These are phyloP conservation scores for Aphodius granarius DNA, from an alignment of 2,888 invertebrate genomes.

Conservation along the genomic window DNA sequence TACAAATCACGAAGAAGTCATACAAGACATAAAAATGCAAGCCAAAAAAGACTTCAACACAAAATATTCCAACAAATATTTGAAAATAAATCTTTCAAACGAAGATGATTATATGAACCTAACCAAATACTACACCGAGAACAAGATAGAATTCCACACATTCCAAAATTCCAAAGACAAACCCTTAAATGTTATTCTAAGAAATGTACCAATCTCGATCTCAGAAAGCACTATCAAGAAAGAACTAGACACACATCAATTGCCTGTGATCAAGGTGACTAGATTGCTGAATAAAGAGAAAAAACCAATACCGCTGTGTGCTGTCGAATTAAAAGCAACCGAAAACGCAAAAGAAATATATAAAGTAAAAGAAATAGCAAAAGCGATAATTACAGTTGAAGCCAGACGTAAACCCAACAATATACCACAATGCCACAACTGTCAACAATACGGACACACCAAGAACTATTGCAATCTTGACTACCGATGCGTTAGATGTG, in stretches of 20 bases:
- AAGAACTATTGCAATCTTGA: slow-evolving; percentile 15
- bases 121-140: neutral
- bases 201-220: neutral
- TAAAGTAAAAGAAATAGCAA: neutral
- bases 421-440: neutral
- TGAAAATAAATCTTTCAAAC: neutral
- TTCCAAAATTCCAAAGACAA: neutral
- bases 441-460: slow-evolving; percentile 19
- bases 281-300: neutral
- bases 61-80: neutral
- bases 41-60: neutral
- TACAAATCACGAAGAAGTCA: neutral
- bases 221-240: neutral
- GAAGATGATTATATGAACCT: neutral
- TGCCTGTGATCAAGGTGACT: neutral
- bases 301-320: neutral
- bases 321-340: neutral
- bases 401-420: neutral
- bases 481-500: slow-evolving; percentile 5
- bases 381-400: neutral
- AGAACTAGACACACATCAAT: neutral
- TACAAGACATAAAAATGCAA: neutral
- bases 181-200: neutral
- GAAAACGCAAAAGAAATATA: neutral
- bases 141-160: neutral